Evolutionary conservation across 2,888 invertebrate genomes (phyloP).

Genomic region (Epistrophe eligans): DNA sequence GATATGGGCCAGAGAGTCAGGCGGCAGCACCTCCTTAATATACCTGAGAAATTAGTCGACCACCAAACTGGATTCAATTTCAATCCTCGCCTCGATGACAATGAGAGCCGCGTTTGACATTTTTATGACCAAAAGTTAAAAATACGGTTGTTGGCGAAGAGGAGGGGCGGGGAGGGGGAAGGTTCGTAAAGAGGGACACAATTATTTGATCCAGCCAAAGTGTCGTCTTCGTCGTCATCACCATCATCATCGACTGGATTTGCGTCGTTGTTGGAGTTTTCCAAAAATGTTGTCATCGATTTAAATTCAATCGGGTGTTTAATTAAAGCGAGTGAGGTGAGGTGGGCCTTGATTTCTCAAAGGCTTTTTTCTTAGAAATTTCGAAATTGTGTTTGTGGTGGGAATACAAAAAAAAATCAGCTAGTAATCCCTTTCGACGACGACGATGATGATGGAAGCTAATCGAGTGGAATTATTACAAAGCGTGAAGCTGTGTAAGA

Average conservation of each 20-base stretch:
- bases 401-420: slow-evolving; percentile 22
- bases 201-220: slow-evolving; percentile 56
- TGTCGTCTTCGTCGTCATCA: slow-evolving; percentile 43
- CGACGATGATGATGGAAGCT: too few species aligned
- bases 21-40: slow-evolving; percentile 14
- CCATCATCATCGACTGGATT: not conserved
- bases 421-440: slow-evolving; percentile 52
- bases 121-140: slow-evolving; percentile 61
- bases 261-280: slow-evolving; percentile 1
- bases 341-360: not conserved
- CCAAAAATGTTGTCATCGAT: slow-evolving; percentile 52
- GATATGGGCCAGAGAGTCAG: slow-evolving; percentile 19
- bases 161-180: too few species aligned
- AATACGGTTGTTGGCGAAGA: not conserved
- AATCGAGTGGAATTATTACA: slow-evolving; percentile 72
- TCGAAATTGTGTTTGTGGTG: slow-evolving; percentile 16
- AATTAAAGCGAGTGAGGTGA: slow-evolving; percentile 60
- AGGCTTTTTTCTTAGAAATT: not conserved
- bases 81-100: slow-evolving; percentile 45
- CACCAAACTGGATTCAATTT: slow-evolving; percentile 61
- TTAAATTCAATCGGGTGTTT: slow-evolving; percentile 73
- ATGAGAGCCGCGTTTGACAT: slow-evolving; percentile 62
- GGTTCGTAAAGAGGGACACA: slow-evolving; percentile 1
- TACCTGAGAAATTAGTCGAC: slow-evolving; percentile 69
- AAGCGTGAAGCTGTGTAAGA: slow-evolving; percentile 47